Base-by-base conservation (phyloP, 1,140 invertebrate species). In the Alviniconcha marisindica region DNA sequence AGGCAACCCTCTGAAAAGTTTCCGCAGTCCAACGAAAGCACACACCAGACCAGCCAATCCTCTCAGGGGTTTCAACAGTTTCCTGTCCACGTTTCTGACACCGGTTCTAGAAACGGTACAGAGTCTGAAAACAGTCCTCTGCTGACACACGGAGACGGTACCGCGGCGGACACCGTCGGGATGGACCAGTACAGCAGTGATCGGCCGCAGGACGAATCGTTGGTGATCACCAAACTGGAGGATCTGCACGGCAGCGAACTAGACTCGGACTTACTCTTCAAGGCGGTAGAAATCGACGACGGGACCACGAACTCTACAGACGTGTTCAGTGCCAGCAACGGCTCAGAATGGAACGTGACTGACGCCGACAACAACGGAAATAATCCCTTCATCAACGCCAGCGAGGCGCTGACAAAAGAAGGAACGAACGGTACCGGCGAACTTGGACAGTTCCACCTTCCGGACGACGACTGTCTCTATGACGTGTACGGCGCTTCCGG, bases 401-500 rank as follows among this genome's bases (percentile, higher is more conserved):
- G 44, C 18, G 48, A 3, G 14, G 76, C 36, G 4, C 28, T n/a
- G 14, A 33, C 15, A n/a, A 42, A 51, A 24, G 38, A 40, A 48
- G 14, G 7, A 33, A 18, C 24, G 28, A n/a, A 38, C 36, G 7
- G 2, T 38, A 15, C 28, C 31, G 5, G 3, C 51, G 54, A n/a
- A 1, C 60, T n/a, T 63, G 60, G 28, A 63, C 60, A 63, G 28
- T 31, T 63, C 24, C 60, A 63, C 60, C 5, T 63, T 12, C 60
- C 36, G 14, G 36, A 48, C 15, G 56, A 77, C 24, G 82, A 66
- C 33, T 83, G 82, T 42, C 48, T 83, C 14, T 78, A 83, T 40
- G 82, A 83, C 44, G 74, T 83, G 4, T 77, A n/a, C 31, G 63
- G 63, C 18, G 38, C 42, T 12, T 76, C 74, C 28, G 82, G 82